Evolutionary conservation across 2,888 invertebrate genomes (phyloP).

Genomic region (Bibio marci): DNA sequence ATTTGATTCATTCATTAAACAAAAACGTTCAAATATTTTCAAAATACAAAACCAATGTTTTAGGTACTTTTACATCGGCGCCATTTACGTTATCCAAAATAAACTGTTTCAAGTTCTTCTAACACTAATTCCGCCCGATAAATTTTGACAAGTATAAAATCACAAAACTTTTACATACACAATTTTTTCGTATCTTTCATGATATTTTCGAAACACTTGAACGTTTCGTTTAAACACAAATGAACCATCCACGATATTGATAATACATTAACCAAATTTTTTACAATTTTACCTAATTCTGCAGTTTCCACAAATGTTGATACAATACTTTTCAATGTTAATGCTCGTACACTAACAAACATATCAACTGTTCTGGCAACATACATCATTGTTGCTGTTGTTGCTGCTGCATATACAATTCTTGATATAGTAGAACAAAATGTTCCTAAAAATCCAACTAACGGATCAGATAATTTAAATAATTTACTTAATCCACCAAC

Average conservation of each 20-base stretch:
- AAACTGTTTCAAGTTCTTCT: no score
- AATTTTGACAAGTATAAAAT: no score
- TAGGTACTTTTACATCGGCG: no score
- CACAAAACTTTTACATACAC: no score
- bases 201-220: no score
- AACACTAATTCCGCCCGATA: no score
- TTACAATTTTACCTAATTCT: conserved; percentile 19
- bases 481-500: conserved; percentile 25
- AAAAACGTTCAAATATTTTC: background rate
- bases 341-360: conserved; percentile 24
- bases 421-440: conserved; percentile 4
- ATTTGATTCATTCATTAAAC: no score
- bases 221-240: no score
- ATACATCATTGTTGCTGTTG: conserved; percentile 19
- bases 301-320: conserved; percentile 25
- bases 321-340: conserved; percentile 26
- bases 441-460: conserved; percentile 24
- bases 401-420: conserved; percentile 20
- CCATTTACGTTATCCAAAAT: no score
- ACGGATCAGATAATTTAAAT: conserved; percentile 22
- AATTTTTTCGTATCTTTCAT: no score
- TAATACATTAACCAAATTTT: no score
- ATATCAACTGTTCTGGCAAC: conserved; percentile 22
- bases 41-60: conserved; percentile 3
- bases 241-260: no score